These are phyloP conservation scores for Drosophila austrosaltans DNA, from an alignment of 2,888 invertebrate genomes.

Conservation along the genomic window DNA sequence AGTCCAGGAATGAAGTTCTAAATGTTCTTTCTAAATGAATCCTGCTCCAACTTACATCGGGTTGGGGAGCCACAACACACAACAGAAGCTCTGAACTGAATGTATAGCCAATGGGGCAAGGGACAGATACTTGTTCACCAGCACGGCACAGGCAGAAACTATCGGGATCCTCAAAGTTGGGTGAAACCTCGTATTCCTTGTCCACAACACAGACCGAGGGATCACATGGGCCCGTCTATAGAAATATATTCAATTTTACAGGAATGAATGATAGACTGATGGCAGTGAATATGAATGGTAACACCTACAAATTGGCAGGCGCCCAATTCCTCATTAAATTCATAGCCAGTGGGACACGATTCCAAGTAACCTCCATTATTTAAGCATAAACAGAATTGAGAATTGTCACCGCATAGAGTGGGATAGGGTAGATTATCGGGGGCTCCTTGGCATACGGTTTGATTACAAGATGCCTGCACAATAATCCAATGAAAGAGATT, in stretches of 20 bases:
- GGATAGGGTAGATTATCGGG: slow-evolving; percentile 34
- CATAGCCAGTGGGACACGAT: slow-evolving; percentile 53
- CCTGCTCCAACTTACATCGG: slow-evolving; percentile 56
- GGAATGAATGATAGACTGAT: neutral
- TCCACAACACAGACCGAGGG: slow-evolving; percentile 55
- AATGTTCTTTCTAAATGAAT: neutral
- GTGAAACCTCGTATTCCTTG: slow-evolving; percentile 45
- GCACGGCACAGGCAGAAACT: slow-evolving; percentile 76
- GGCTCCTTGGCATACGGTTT: slow-evolving; percentile 39
- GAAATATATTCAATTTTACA: neutral
- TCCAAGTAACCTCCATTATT: slow-evolving; percentile 52
- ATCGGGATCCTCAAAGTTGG: slow-evolving; percentile 59
- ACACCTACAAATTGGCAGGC: slow-evolving; percentile 66
- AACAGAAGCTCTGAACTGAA: slow-evolving; percentile 42
- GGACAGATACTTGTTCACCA: slow-evolving; percentile 52
- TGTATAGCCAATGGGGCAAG: slow-evolving; percentile 69
- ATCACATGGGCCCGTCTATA: slow-evolving; percentile 74
- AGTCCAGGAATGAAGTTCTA: neutral
- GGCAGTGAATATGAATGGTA: no score
- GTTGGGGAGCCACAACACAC: slow-evolving; percentile 38
- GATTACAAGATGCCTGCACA: slow-evolving; percentile 48
- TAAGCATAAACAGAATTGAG: slow-evolving; percentile 65
- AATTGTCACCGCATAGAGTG: slow-evolving; percentile 46
- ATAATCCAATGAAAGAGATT: no score
- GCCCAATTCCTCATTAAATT: slow-evolving; percentile 29